Evolutionary conservation across 2,888 invertebrate species (phyloP).

Genomic region (Lypha dubia): DNA sequence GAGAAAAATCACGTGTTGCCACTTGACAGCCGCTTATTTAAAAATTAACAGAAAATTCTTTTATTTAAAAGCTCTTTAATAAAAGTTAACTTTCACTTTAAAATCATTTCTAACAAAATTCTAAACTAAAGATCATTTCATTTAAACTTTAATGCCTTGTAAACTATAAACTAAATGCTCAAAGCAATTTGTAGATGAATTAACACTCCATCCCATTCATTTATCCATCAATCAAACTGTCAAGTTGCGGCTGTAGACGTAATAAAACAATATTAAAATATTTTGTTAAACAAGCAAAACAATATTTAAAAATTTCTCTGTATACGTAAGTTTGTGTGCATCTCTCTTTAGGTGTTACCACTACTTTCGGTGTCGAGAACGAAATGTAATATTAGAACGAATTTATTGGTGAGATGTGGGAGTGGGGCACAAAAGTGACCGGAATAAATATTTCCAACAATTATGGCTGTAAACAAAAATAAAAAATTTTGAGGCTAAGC

Average conservation of each 20-base stretch:
- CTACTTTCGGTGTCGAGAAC: constrained; percentile 16
- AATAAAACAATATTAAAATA: constrained; percentile 66
- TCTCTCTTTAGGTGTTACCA: background rate
- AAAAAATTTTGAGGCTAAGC: constrained; percentile 13
- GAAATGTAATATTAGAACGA: constrained; percentile 56
- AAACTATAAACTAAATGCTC: background rate
- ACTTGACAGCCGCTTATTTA: background rate
- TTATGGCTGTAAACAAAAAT: constrained; percentile 47
- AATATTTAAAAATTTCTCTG: background rate
- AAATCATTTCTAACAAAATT: constrained; percentile 8
- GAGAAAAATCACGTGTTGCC: too few species aligned
- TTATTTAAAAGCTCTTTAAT: background rate
- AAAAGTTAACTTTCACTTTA: background rate
- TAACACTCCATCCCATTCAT: constrained; percentile 27
- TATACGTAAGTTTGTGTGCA: background rate
- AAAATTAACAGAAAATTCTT: background rate
- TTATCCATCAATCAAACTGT: constrained; percentile 67
- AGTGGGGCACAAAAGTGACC: constrained; percentile 68
- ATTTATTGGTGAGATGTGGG: constrained; percentile 68
- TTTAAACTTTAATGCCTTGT: constrained; percentile 13
- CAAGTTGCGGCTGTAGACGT: constrained; percentile 62
- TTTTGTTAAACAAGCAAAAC: constrained; percentile 60
- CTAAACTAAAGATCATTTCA: constrained; percentile 3
- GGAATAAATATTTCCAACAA: constrained; percentile 60
- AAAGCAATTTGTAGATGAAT: constrained; percentile 27